Evolutionary conservation across 2,888 invertebrate genomes (phyloP), one percentile per base, ranked within the genome.

Genomic region (Listrodromus nycthemerus): DNA sequence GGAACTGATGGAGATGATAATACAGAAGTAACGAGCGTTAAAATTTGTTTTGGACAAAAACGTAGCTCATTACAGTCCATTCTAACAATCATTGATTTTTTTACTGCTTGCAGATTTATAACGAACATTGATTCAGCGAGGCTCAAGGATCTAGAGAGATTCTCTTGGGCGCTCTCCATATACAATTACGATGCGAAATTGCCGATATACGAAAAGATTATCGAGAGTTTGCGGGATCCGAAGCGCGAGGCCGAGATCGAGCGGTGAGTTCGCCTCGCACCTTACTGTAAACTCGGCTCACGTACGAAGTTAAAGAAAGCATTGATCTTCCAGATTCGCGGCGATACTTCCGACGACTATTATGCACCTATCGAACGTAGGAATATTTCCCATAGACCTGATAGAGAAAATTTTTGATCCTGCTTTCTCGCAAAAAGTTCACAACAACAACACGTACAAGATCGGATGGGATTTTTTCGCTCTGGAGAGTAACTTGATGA

Each of bases 91-190:
- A 16, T 10, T 0, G 61, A 58, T 76, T 75, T 66, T 66, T 67
- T 27, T 8, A n/a, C 58, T 66, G 58, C 24, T 74, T 41, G 76
- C 82, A 93, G 94, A 83, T 94, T 96, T 24, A 91, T 94, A 8
- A 87, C 92, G 2, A 93, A 95, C 37, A 90, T 96, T 0, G 85
- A 94, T 1, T 70, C 90, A 3, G 92, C 95, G 0, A 95, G 97
- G 84, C 67, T 97, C 0, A 97, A 97, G 93, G 97, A 97, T 90
- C 93, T 97, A 41, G 97, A 97, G 92, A 95, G 97, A 87, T 92
- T 97, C 8, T 92, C 95, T 2, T 94, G 96, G 83, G 94, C 95
- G 0, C 94, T 95, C 89, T 95, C 95, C 1, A 94, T 95, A 89
- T 96, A 96, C 86, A 95, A 96, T 91, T 94, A 94, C 16, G 87